Conservation (phyloP, 2,113 vertebrate species). For the Laterallus jamaicensis region DNA sequence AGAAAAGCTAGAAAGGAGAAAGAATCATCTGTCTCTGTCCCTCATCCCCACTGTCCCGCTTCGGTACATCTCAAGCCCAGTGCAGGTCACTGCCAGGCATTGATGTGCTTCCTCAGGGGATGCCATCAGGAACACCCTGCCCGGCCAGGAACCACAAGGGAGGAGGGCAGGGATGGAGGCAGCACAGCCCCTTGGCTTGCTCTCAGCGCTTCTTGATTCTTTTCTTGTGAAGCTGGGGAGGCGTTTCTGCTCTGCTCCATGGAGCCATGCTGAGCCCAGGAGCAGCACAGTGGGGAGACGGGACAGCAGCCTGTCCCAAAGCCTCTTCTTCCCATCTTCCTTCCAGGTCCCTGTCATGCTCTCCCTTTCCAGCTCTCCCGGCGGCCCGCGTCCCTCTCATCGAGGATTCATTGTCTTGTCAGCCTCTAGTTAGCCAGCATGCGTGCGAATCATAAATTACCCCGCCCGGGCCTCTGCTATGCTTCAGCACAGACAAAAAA, state of each 20-base stretch:
- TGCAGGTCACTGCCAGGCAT: accelerated
- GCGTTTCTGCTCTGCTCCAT: neutral
- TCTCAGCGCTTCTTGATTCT: accelerated
- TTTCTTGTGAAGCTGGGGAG: neutral
- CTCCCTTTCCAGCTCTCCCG: neutral
- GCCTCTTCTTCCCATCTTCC: constrained; percentile 21
- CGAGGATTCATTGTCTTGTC: constrained; percentile 80
- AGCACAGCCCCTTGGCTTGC: neutral
- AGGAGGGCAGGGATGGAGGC: neutral
- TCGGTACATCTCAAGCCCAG: neutral
- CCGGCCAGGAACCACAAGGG: accelerated
- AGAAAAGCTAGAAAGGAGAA: neutral
- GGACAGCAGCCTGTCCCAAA: neutral
- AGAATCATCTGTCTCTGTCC: neutral
- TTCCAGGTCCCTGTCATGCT: constrained; percentile 1
- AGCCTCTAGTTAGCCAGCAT: constrained; percentile 74
- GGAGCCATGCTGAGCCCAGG: accelerated
- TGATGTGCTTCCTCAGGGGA: neutral
- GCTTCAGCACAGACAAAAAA: constrained; percentile 82
- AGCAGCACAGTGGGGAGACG: neutral
- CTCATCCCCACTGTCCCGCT: neutral
- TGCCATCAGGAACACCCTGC: neutral
- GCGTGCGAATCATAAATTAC: constrained; percentile 79
- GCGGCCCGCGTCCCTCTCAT: constrained; percentile 61
- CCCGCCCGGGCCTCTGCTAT: constrained; percentile 67